A percentile compares a stretch with the other conserved stretches of the same genome.
phyloP scores from a whole-genome alignment of 2,888 invertebrate genomes.

The Agrochola circellaris region DNA sequence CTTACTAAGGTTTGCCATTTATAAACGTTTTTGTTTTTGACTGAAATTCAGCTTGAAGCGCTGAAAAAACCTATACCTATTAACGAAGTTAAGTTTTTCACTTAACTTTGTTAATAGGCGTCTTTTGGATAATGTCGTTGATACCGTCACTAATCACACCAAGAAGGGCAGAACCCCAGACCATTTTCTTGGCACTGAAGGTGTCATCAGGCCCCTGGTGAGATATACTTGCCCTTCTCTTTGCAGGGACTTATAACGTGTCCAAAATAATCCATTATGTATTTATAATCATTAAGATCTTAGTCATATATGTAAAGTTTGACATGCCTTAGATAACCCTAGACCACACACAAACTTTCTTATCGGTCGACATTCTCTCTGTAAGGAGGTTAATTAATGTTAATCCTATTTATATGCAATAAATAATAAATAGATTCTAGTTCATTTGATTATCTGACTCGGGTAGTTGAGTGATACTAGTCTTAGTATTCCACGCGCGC shows the following conservation, averaged over 20 bases:
- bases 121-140: too few species aligned
- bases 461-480: neutral
- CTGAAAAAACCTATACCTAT: too few species aligned
- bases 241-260: too few species aligned
- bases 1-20: neutral
- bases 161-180: too few species aligned
- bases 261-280: neutral
- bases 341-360: slow-evolving; percentile 57
- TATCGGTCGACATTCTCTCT: slow-evolving; percentile 55
- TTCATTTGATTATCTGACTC: slow-evolving; percentile 25
- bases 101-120: too few species aligned
- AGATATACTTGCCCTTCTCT: too few species aligned
- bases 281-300: neutral
- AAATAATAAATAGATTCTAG: slow-evolving; percentile 32
- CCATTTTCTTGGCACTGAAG: too few species aligned
- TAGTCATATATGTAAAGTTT: slow-evolving; percentile 20
- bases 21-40: too few species aligned
- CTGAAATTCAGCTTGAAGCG: neutral
- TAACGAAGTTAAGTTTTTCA: too few species aligned
- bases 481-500: too few species aligned
- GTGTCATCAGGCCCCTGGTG: too few species aligned
- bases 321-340: slow-evolving; percentile 47
- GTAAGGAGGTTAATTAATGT: slow-evolving; percentile 19
- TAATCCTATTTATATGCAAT: slow-evolving; percentile 48
- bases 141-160: too few species aligned